Evolutionary conservation across 2,797 vertebrate genomes (phyloP), one percentile per base, ranked within the genome.

Genomic region (Danio jaintianensis): DNA sequence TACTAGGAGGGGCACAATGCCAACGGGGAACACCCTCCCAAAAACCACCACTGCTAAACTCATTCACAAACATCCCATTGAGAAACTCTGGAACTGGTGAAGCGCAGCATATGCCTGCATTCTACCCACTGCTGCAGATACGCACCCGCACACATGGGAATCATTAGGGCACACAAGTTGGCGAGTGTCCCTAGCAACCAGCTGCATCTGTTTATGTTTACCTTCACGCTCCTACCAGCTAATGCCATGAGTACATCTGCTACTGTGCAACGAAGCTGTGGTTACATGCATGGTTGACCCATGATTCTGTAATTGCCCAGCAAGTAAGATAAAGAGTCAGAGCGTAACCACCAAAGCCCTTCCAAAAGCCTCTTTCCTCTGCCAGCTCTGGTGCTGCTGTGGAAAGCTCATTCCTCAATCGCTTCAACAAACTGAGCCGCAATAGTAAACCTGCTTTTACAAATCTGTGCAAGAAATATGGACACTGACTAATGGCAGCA

Each of bases 121-220:
- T 89, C 89, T 89, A 73, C 59, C 63, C 76, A 90, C 89, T 89
- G 89, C 89, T 91, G 83, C 84, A 59, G 82, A 88, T 82, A 83
- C 87, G 87, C 83, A 83, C 88, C 88, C 90, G 29, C 29, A 89
- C 93, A 94, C 91, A 92, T 93, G 94, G 91, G 93, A 94, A 88
- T 90, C 90, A 94, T 94, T 94, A 94, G 88, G 84, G 88, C 81
- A 86, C 80, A 83, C 88, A 87, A 91, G 86, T 93, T 94, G 93
- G 93, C 92, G 20, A 90, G 91, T 87, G 90, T 92, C 90, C 89
- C 89, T 93, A 92, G 93, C 91, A 94, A 94, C 93, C 89, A 88
- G 92, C 91, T 86, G 91, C 93, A 94, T 93, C 91, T 94, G 94
- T 91, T 94, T 94, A 93, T 94, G 92, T 95, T 95, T 94, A 93